Evolutionary conservation across 2,113 vertebrate genomes (phyloP), one percentile per base, ranked within the genome.

Genomic region (Athene noctua): DNA sequence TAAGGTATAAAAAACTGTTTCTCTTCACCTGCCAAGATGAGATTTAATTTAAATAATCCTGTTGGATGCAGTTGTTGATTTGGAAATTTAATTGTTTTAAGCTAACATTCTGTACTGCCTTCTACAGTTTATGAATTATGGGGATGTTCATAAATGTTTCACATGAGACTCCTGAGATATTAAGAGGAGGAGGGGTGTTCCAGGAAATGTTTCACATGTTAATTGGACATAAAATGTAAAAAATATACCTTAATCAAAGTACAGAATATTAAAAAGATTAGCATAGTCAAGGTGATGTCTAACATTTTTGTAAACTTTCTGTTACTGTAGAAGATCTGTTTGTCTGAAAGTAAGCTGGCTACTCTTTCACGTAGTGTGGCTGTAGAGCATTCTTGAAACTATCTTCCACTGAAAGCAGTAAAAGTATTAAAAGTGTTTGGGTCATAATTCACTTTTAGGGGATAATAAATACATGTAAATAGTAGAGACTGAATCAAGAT

Each of bases 101-200:
- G 20, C 34, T 40, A 68, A 9, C 3, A 8, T 63, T 91, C 13
- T 78, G 8, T 79, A 23, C 40, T 78, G 42, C 51, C 61, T 68
- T 81, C 16, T 79, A 3, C 4, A 32, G 16, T 73, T 23, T 11
- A 11, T 65, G 65, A 29, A 51, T 52, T 51, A 26, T 74, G 51
- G 11, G 16, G 29, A 40, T 57, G 18, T 62, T 71, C 2, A 5
- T 71, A 46, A 36, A 36, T 7, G 21, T 79, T 74, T 44, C 10
- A 17, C 1, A 0, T 65, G 51, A 79, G n/a, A 47, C 16, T 51
- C 23, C 30, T 1, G 2, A 79, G 29, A 30, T 70, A 1, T 14
- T 68, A 36, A 63, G 40, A 52, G 38, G 20, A 86, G 30, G 2
- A 57, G 7, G 6, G 14, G 5, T 61, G 30, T 59, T 68, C 26